phyloP scores from a whole-genome alignment of 2,888 invertebrate genomes.

The Athrips mouffetella region DNA sequence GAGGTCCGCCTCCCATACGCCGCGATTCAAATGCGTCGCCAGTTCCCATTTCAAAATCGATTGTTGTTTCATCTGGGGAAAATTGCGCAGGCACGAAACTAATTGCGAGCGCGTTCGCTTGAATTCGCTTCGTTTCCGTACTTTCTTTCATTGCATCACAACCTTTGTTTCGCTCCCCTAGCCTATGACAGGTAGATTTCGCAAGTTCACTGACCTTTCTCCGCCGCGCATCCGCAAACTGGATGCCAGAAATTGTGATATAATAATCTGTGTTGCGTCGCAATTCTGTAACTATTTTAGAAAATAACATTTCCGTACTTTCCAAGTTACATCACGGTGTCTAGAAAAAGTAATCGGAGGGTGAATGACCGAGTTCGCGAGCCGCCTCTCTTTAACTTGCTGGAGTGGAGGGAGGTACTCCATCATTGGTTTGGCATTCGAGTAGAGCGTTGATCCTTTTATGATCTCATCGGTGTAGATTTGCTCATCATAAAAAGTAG shows the following conservation, averaged over 20 bases:
- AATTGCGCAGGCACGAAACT: constrained; percentile 33
- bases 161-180: constrained; percentile 49
- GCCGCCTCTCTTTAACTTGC: constrained; percentile 47
- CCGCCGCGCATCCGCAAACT: constrained; percentile 51
- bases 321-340: constrained; percentile 69
- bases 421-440: constrained; percentile 64
- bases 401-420: constrained; percentile 40
- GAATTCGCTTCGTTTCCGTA: constrained; percentile 40
- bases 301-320: constrained; percentile 72
- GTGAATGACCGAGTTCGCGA: constrained; percentile 58
- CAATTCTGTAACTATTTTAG: constrained; percentile 54
- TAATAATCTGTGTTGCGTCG: constrained; percentile 52
- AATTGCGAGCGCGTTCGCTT: constrained; percentile 30
- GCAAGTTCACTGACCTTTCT: constrained; percentile 71
- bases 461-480: constrained; percentile 67
- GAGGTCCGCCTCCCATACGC: constrained; percentile 35
- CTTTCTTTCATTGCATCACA: constrained; percentile 62
- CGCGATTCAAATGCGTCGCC: constrained; percentile 46
- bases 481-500: constrained; percentile 35
- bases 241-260: constrained; percentile 62
- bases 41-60: constrained; percentile 50
- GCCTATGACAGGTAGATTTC: constrained; percentile 66
- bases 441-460: constrained; percentile 69
- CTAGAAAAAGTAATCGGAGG: constrained; percentile 54
- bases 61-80: constrained; percentile 36